Conservation (phyloP, 2,888 invertebrate genomes). For the Gerris lacustris region DNA sequence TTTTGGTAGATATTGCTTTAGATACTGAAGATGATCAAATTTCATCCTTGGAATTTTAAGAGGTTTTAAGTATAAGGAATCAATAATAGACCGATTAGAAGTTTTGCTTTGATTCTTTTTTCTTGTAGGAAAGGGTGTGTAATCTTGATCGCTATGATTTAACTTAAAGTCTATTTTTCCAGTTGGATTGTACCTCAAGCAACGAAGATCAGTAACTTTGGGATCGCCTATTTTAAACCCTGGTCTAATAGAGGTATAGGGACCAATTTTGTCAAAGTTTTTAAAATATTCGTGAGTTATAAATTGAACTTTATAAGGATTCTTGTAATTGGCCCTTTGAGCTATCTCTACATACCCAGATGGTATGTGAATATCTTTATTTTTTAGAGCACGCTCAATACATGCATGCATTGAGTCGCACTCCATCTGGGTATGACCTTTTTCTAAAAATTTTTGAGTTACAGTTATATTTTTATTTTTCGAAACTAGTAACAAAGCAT, state of each 20-base stretch:
- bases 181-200: neutral
- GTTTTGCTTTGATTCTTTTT: neutral
- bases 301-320: too few relatives aligned
- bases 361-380: constrained; percentile 13
- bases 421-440: constrained; percentile 21
- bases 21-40: constrained; percentile 12
- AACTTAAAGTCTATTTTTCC: neutral
- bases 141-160: neutral
- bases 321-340: neutral
- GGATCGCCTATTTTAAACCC: neutral
- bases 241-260: too few relatives aligned
- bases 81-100: neutral
- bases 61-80: constrained; percentile 5
- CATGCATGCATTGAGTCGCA: constrained; percentile 17
- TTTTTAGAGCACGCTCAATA: constrained; percentile 11
- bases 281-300: too few relatives aligned
- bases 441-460: constrained; percentile 19
- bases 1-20: constrained; percentile 1
- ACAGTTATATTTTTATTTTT: too few relatives aligned
- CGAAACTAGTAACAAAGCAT: too few relatives aligned
- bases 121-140: constrained; percentile 6
- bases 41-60: constrained; percentile 12
- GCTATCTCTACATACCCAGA: constrained; percentile 10
- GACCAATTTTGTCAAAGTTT: too few relatives aligned
- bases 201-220: neutral